Percentiles rank a stretch among this genome's conserved stretches.
These are phyloP conservation scores for Onthophagus sagittarius DNA, from an alignment of 2,888 invertebrate genomes.

Conservation along the genomic window DNA sequence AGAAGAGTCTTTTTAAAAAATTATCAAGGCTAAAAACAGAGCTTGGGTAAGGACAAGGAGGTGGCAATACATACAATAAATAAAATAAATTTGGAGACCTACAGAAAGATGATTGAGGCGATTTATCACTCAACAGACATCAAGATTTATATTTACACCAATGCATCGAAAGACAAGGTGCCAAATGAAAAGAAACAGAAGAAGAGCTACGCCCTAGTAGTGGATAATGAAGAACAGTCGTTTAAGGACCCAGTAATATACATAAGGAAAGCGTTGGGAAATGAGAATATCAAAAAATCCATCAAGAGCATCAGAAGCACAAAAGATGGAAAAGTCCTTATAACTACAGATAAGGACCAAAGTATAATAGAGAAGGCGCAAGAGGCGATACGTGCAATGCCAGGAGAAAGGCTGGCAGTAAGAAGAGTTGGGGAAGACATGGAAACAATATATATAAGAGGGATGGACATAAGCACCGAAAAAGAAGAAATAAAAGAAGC, in stretches of 20 bases:
- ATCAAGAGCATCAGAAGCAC: background rate
- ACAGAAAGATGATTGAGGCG: background rate
- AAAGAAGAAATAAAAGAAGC: too few species aligned
- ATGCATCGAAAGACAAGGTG: background rate
- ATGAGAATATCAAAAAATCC: background rate
- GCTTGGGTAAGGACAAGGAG: too few species aligned
- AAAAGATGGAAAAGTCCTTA: background rate
- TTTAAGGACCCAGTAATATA: background rate
- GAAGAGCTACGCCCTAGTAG: background rate
- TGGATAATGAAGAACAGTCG: background rate
- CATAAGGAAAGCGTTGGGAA: background rate
- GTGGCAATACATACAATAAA: too few species aligned
- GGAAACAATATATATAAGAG: too few species aligned
- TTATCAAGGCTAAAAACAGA: too few species aligned
- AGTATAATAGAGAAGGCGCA: background rate
- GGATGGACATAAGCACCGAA: too few species aligned
- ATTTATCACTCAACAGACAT: background rate
- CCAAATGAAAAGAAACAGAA: background rate
- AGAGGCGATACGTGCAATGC: too few species aligned
- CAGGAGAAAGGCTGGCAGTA: too few species aligned
- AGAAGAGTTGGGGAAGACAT: too few species aligned
- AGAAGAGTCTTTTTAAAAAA: too few species aligned
- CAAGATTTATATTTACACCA: background rate
- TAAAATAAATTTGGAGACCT: too few species aligned
- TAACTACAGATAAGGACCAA: background rate